Base-by-base conservation (phyloP, 2,797 vertebrate genomes). In the Fundulus diaphanus region DNA sequence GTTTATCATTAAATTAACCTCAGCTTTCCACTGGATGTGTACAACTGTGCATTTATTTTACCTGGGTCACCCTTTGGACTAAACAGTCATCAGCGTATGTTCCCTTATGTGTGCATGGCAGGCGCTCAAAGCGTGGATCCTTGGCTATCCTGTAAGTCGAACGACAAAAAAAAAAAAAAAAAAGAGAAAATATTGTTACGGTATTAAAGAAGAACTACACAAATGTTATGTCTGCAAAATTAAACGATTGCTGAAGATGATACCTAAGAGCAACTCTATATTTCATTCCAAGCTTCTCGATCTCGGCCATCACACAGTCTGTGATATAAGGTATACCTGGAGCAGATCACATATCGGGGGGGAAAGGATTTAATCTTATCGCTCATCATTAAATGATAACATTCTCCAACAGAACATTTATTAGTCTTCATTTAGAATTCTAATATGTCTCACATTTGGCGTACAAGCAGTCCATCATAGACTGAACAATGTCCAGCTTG, bases 381-480 rank as follows among this genome's bases (percentile, higher is more conserved):
- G 33, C 15, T 71, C 49, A 18, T 46, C 49, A 20, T 61, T 63
- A 12, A 72, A 63, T 20, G 1, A 42, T 40, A 49, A 37, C 5
- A 33, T 65, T n/a, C 22, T 7, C 4, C 27, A 40, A 12, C 5
- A 48, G 5, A 66, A n/a, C 9, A 29, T 54, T 5, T 37, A n/a
- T 65, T 20, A 24, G 42, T 42, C 7, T 35, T 31, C 18, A 22
- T 40, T 52, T 31, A 78, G 13, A 49, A 27, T 56, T 31, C 0
- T 42, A 1, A 52, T 59, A 24, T 71, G 72, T 74, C 97, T 97
- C 88, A 99, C 98, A 99, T 84, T 99, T 99, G 71, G 98, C 98
- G 77, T 99, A 99, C 6, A 99, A 95, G 78, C 98, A 99, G 81
- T 99, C 98, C 98, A 99, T 99, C 98, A 99, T 99, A 3, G 98